phyloP scores from a whole-genome alignment of 2,888 invertebrate species.

The Callyntrura guangdongensis region DNA sequence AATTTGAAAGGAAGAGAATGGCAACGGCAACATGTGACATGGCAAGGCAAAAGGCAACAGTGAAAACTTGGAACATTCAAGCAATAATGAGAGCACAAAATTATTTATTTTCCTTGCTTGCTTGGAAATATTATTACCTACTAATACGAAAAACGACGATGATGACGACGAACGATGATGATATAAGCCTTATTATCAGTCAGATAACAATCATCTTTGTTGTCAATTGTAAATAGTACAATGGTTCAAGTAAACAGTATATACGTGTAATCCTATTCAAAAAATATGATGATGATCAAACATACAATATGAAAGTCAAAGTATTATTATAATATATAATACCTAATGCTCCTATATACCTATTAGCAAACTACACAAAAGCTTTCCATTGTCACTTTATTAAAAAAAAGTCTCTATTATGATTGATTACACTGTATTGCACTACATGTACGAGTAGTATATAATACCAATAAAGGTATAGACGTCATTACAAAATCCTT shows the following conservation, averaged over 20 bases:
- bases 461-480: no score
- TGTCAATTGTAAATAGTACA: slow-evolving; percentile 1
- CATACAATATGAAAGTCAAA: no score
- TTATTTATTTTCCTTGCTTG: neutral
- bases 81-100: neutral
- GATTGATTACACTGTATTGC: neutral
- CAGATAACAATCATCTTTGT: slow-evolving; percentile 4
- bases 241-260: neutral
- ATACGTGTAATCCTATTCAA: slow-evolving; percentile 6
- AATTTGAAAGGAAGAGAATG: neutral
- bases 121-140: neutral
- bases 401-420: neutral
- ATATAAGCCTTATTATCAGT: slow-evolving; percentile 2
- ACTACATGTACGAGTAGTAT: no score
- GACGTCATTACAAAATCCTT: no score
- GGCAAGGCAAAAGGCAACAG: no score
- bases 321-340: no score
- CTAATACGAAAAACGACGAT: no score
- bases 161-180: no score
- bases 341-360: no score
- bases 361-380: neutral
- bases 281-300: neutral
- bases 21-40: no score
- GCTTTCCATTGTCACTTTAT: slow-evolving; percentile 2
- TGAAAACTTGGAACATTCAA: neutral